A percentile compares a stretch with the other conserved stretches of the same genome.
These are phyloP conservation scores for Hypomecis punctinalis DNA, from an alignment of 2,888 invertebrate species.

Conservation along the genomic window DNA sequence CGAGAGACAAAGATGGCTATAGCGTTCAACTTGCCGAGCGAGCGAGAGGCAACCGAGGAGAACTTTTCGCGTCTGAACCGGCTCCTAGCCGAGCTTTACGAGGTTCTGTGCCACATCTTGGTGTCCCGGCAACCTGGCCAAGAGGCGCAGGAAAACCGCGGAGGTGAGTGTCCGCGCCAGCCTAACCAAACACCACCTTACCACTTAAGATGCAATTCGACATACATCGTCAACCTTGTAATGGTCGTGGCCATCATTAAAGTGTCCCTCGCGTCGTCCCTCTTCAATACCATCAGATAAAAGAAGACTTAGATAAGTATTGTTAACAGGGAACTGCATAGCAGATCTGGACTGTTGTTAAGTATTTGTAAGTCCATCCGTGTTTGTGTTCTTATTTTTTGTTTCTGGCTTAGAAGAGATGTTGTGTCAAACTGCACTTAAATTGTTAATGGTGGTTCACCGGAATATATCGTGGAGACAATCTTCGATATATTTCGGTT, in stretches of 20 bases:
- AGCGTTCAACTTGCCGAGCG: constrained; percentile 84
- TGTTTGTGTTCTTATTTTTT: constrained; percentile 60
- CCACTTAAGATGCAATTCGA: constrained; percentile 85
- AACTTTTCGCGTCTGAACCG: constrained; percentile 85
- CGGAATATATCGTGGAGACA: constrained; percentile 54
- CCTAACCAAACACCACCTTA: constrained; percentile 79
- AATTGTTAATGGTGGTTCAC: constrained; percentile 80
- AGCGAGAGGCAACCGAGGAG: constrained; percentile 83
- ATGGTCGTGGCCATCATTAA: constrained; percentile 83
- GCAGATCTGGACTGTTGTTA: constrained; percentile 82
- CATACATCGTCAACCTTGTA: constrained; percentile 83
- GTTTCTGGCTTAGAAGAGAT: constrained; percentile 62
- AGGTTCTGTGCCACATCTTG: constrained; percentile 84
- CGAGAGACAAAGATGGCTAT: constrained; percentile 81
- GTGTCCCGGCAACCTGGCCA: constrained; percentile 80
- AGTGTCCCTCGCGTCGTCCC: constrained; percentile 80
- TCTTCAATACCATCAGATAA: constrained; percentile 84
- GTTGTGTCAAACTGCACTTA: constrained; percentile 85
- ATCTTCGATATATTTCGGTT: constrained; percentile 56
- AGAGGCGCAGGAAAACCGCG: constrained; percentile 77
- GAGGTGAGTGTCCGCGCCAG: constrained; percentile 83
- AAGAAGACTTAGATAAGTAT: constrained; percentile 78
- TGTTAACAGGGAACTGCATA: constrained; percentile 83
- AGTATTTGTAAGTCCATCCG: constrained; percentile 80
- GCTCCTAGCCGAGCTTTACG: constrained; percentile 83